Evolutionary conservation across 1,140 invertebrate genomes (phyloP), one percentile per base, ranked within the genome.

Genomic region (Penaeus chinensis): DNA sequence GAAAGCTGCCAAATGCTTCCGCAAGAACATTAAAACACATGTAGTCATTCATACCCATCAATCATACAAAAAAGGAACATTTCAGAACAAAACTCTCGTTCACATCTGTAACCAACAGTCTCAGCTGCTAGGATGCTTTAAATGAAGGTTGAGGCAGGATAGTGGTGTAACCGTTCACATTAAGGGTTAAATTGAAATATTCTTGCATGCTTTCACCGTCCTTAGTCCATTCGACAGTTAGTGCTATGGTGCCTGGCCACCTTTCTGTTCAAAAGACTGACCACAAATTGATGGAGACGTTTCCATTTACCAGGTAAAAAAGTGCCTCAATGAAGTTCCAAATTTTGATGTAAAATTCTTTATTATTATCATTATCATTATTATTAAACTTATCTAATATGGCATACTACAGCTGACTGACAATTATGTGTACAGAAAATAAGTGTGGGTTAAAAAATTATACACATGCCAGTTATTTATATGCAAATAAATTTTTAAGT

Each of bases 121-220:
- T 79, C 77, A 79, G 77, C 77, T 79, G 77, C 77, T 79, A 79
- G 77, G 77, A 79, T 61, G 77, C 77, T 79, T 79, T 60, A 79
- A 22, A 79, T 60, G 47, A 79, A 79, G 77, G 77, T 42, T 61
- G 47, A 61, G 77, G 77, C 47, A 79, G 22, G 77, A 61, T 61
- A 61, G 47, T 60, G 77, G 47, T 54, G 54, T 79, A 61, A 79
- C 77, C 47, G 47, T 60, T 79, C 77, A 79, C 77, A 54, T 54
- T 54, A 79, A 79, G 47, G 77, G 47, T 60, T 61, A 24, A 79
- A 79, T 61, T 79, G 11, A 27, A 24, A 79, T 79, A 60, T 79
- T 60, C 54, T 54, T 54, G 54, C 54, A 54, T 54, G 54, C 54
- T 54, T 54, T 54, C 54, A 54, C 54, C 54, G 42, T 61, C 77